These are phyloP conservation scores for Lordiphosa stackelbergi DNA, from an alignment of 1,140 invertebrate genomes.

Conservation along the genomic window DNA sequence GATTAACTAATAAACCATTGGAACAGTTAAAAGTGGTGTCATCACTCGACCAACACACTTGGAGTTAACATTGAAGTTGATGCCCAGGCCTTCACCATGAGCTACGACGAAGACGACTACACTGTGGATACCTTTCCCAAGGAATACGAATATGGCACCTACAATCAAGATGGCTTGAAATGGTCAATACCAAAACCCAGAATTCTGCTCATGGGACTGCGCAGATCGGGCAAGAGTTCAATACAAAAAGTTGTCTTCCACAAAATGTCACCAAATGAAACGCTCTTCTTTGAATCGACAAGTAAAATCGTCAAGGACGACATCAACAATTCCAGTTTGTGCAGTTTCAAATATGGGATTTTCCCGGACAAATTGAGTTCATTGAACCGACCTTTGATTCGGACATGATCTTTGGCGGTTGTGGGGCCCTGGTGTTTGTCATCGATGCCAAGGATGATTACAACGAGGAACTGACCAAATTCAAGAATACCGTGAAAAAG, in stretches of 20 bases:
- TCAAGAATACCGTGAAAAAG: constrained; percentile 94
- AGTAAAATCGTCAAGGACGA: constrained; percentile 99
- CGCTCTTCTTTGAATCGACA: constrained; percentile 98
- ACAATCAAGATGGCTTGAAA: constrained; percentile 83
- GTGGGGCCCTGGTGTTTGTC: constrained; percentile 98
- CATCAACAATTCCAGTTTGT: constrained; percentile 97
- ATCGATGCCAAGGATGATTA: constrained; percentile 99
- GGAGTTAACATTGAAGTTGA: not conserved
- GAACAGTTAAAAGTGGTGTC: too few relatives aligned
- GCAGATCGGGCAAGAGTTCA: constrained; percentile 99
- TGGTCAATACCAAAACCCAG: constrained; percentile 84
- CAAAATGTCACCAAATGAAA: constrained; percentile 99
- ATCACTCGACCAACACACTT: too few relatives aligned
- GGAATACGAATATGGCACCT: constrained; percentile 93
- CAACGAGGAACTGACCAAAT: constrained; percentile 94
- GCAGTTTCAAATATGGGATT: constrained; percentile 99
- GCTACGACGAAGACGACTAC: constrained; percentile 83
- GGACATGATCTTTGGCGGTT: constrained; percentile 95
- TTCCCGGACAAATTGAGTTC: constrained; percentile 98
- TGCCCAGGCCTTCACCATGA: constrained; percentile 55
- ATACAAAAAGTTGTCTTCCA: constrained; percentile 99
- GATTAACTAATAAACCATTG: too few relatives aligned
- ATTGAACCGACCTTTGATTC: constrained; percentile 97
- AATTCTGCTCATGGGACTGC: constrained; percentile 96
- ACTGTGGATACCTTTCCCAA: constrained; percentile 90